Evolutionary conservation across 2,888 invertebrate species (phyloP).

Genomic region (Agrotis ipsilon): DNA sequence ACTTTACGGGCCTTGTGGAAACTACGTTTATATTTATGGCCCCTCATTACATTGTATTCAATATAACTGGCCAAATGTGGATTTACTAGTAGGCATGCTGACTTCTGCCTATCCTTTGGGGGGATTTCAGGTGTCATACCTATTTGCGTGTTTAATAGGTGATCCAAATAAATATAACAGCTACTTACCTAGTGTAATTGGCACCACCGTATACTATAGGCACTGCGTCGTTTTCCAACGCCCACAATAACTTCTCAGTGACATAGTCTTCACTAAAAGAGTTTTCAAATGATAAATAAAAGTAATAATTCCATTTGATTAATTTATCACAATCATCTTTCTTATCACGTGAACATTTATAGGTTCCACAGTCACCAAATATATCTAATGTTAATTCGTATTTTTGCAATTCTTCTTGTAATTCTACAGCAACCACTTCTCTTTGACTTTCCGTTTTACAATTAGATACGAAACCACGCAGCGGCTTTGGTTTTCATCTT

Average conservation of each 20-base stretch:
- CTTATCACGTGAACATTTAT: slow-evolving; percentile 67
- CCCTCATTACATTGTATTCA: no score
- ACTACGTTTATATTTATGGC: no score
- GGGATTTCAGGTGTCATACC: no score
- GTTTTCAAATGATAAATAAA: slow-evolving; percentile 82
- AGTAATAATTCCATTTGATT: slow-evolving; percentile 75
- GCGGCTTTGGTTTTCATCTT: slow-evolving; percentile 70
- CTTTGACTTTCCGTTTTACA: slow-evolving; percentile 68
- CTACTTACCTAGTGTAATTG: slow-evolving; percentile 83
- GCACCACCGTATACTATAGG: slow-evolving; percentile 83
- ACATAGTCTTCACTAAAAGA: slow-evolving; percentile 80
- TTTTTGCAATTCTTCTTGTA: slow-evolving; percentile 57
- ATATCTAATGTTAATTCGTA: slow-evolving; percentile 72
- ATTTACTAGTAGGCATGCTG: no score
- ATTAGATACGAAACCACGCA: slow-evolving; percentile 80
- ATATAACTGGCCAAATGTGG: no score
- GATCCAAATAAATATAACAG: not conserved
- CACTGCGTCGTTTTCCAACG: slow-evolving; percentile 74
- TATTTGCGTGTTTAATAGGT: not conserved
- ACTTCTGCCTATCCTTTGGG: no score
- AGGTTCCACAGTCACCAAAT: slow-evolving; percentile 75
- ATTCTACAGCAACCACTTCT: slow-evolving; percentile 56
- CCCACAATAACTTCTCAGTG: slow-evolving; percentile 79
- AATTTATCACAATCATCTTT: slow-evolving; percentile 70
- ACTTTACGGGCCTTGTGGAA: no score